phyloP scores from a whole-genome alignment of 1,140 invertebrate species.

The Drosophila nikananu region DNA sequence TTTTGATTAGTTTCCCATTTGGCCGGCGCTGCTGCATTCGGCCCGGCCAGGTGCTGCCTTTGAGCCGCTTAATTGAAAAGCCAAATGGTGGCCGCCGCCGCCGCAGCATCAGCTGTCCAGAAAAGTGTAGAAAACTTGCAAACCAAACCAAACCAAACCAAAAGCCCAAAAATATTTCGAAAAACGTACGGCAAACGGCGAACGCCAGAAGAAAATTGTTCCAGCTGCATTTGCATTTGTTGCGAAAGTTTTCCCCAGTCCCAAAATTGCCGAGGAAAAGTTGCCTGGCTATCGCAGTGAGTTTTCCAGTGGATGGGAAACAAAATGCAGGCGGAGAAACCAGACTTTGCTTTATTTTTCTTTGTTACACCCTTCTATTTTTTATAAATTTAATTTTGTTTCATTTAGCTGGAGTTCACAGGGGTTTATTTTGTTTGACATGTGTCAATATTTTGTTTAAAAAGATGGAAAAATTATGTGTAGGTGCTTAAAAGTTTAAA shows the following conservation, averaged over 20 bases:
- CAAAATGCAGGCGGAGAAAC: constrained; percentile 1
- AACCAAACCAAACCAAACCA: constrained; percentile 9
- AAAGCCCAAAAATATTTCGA: constrained; percentile 9
- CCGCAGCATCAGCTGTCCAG: constrained; percentile 32
- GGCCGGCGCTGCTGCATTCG: constrained; percentile 21
- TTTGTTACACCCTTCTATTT: too few relatives aligned
- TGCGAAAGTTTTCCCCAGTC: constrained; percentile 39
- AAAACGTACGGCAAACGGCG: constrained; percentile 1
- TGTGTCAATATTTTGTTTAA: too few relatives aligned
- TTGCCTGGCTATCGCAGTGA: constrained; percentile 8
- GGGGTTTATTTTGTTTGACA: background rate
- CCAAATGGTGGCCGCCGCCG: constrained; percentile 25
- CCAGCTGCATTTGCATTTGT: constrained; percentile 57
- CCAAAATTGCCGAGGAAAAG: constrained; percentile 45
- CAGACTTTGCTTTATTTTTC: background rate
- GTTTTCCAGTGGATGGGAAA: background rate
- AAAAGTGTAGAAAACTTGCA: constrained; percentile 34
- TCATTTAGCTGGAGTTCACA: background rate
- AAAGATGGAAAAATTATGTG: too few relatives aligned
- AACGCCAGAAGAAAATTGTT: constrained; percentile 37
- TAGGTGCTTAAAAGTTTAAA: too few relatives aligned
- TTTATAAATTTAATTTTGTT: background rate
- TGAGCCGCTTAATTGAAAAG: constrained; percentile 49
- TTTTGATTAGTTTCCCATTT: constrained; percentile 53
- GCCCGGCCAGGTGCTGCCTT: constrained; percentile 32